Evolutionary conservation across 30 jellyfish, hydroid and myxozoan genomes (phyloP).

Genomic region (Aurelia aurita complex sp. Pacific): DNA sequence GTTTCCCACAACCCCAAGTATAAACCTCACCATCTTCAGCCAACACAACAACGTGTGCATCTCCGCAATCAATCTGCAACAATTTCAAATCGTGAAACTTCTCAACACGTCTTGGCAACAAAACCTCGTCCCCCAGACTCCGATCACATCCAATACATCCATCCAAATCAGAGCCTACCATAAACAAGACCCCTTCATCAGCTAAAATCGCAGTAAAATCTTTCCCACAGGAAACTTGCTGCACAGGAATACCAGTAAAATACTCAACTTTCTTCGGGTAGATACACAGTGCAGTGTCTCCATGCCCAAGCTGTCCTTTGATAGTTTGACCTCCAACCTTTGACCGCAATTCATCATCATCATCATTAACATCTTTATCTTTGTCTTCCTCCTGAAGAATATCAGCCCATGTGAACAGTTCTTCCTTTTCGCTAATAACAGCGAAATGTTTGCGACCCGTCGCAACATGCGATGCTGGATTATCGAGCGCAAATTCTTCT

Average conservation of each 20-base stretch:
- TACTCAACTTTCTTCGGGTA: constrained; percentile 81
- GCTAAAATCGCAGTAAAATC: constrained; percentile 84
- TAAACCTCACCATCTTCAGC: constrained; percentile 76
- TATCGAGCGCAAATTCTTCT: constrained; percentile 75
- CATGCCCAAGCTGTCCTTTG: constrained; percentile 89
- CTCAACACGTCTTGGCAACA: constrained; percentile 80
- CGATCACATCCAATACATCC: constrained; percentile 89
- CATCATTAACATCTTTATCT: constrained; percentile 23
- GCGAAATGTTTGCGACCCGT: constrained; percentile 96
- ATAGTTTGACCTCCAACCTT: constrained; percentile 58
- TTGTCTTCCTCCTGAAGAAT: constrained; percentile 67
- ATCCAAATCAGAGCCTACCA: constrained; percentile 80
- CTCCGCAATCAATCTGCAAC: constrained; percentile 84
- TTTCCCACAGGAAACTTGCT: constrained; percentile 89
- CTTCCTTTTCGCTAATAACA: constrained; percentile 83
- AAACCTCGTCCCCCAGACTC: constrained; percentile 61
- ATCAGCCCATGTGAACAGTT: constrained; percentile 97
- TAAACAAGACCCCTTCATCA: constrained; percentile 67
- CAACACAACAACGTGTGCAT: constrained; percentile 89
- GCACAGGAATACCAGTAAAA: constrained; percentile 86
- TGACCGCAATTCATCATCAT: constrained; percentile 5
- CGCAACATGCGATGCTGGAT: constrained; percentile 87
- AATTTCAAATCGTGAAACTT: constrained; percentile 28
- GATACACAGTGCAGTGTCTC: constrained; percentile 83
- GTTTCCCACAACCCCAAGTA: constrained; percentile 96